phyloP scores from a whole-genome alignment of 1,140 invertebrate species.

The Apis laboriosa region DNA sequence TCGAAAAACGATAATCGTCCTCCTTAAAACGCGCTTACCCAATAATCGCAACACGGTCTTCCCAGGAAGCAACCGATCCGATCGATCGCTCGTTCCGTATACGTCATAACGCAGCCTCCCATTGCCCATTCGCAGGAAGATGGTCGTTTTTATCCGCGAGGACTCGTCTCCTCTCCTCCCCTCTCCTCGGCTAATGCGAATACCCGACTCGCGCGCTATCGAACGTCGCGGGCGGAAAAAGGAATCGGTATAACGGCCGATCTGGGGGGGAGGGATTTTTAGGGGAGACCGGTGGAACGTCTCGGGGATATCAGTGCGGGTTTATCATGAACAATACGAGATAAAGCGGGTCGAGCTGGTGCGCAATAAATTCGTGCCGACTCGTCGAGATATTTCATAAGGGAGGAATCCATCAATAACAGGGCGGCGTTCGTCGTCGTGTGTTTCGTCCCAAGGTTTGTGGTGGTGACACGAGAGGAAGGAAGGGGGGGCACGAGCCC shows the following conservation, averaged over 20 bases:
- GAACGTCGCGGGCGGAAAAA: slow-evolving; percentile 14
- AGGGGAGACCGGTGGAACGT: slow-evolving; percentile 59
- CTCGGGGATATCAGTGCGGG: slow-evolving; percentile 73
- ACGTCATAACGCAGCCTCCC: background rate
- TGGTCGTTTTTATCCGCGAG: slow-evolving; percentile 41
- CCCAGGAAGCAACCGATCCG: background rate
- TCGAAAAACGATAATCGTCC: no score
- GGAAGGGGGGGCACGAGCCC: slow-evolving; percentile 48
- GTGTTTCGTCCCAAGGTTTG: slow-evolving; percentile 18
- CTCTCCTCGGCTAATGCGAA: slow-evolving; percentile 42
- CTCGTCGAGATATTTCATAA: slow-evolving; percentile 80
- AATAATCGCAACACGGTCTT: no score
- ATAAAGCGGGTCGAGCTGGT: slow-evolving; percentile 79
- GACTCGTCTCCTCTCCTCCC: slow-evolving; percentile 18
- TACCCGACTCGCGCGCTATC: slow-evolving; percentile 6
- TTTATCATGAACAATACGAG: slow-evolving; percentile 81
- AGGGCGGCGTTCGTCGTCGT: slow-evolving; percentile 21
- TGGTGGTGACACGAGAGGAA: slow-evolving; percentile 9
- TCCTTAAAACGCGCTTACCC: no score
- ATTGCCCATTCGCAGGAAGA: slow-evolving; percentile 24
- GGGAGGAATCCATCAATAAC: slow-evolving; percentile 82
- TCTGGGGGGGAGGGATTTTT: slow-evolving; percentile 58
- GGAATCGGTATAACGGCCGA: slow-evolving; percentile 64
- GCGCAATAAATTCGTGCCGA: slow-evolving; percentile 80
- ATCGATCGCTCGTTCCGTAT: slow-evolving; percentile 9